These are phyloP conservation scores for Hololepta plana DNA, from an alignment of 2,888 invertebrate species.

Conservation along the genomic window DNA sequence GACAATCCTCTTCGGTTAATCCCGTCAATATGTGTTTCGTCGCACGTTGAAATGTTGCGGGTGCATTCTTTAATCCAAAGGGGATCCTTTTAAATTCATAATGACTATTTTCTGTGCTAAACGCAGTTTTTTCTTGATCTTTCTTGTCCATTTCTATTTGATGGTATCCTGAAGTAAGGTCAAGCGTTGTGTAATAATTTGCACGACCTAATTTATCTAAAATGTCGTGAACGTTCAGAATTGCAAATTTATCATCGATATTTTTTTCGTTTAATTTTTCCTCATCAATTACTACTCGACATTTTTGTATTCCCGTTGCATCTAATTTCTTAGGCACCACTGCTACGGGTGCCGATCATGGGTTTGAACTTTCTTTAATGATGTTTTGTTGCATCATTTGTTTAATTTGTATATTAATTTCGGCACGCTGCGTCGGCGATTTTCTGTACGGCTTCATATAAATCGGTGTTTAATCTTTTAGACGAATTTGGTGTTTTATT, in stretches of 20 bases:
- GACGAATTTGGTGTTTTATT: too few relatives aligned
- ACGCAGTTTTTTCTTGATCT: slow-evolving; percentile 6
- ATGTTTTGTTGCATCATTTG: slow-evolving; percentile 10
- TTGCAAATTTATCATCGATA: slow-evolving; percentile 9
- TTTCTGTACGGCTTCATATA: too few relatives aligned
- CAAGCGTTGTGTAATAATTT: slow-evolving; percentile 11
- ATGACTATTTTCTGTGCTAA: too few relatives aligned
- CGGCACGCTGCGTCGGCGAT: too few relatives aligned
- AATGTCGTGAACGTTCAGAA: slow-evolving; percentile 11
- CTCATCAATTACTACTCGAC: slow-evolving; percentile 8
- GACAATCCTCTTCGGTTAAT: too few relatives aligned
- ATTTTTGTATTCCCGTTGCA: slow-evolving; percentile 6
- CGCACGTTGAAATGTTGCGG: too few relatives aligned
- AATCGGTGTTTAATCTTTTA: too few relatives aligned
- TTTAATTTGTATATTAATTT: too few relatives aligned
- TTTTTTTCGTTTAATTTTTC: slow-evolving; percentile 9
- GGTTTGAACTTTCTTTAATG: slow-evolving; percentile 8
- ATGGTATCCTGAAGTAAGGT: slow-evolving; percentile 12
- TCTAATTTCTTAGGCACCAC: slow-evolving; percentile 9
- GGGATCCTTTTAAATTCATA: too few relatives aligned
- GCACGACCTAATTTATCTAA: slow-evolving; percentile 11
- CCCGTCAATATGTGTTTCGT: too few relatives aligned
- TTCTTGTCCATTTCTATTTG: slow-evolving; percentile 10
- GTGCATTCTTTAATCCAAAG: too few relatives aligned
- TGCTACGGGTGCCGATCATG: slow-evolving; percentile 8